Conservation (phyloP, 2,888 invertebrate species). For the Synanthedon tipuliformis region DNA sequence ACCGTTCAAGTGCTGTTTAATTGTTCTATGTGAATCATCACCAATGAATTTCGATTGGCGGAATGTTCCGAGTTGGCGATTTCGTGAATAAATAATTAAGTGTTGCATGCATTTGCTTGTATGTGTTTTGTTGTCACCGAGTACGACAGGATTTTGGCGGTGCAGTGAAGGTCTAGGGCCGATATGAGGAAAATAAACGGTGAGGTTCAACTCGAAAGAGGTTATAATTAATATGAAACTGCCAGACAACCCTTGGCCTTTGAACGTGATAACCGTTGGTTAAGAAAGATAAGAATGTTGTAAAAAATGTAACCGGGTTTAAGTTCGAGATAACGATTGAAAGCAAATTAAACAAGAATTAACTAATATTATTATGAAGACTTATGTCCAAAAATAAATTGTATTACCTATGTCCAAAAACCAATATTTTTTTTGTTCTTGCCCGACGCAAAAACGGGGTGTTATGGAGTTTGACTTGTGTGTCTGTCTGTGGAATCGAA, state of each 20-base stretch:
- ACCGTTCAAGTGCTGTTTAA: conserved; percentile 18
- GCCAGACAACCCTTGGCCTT: not conserved
- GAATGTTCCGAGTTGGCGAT: conserved; percentile 28
- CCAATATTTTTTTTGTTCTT: no score
- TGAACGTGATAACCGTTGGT: conserved; percentile 11
- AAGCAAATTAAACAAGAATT: conserved; percentile 3
- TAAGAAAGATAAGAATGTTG: conserved; percentile 26
- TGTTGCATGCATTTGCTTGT: conserved; percentile 34
- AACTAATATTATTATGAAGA: no score
- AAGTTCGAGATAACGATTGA: conserved; percentile 24
- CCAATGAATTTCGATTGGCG: conserved; percentile 16
- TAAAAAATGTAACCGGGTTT: conserved; percentile 30
- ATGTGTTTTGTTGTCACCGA: conserved; percentile 60
- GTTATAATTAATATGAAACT: not conserved
- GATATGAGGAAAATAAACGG: conserved; percentile 67
- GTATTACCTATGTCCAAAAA: no score
- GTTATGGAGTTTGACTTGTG: no score
- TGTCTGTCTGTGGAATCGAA: no score
- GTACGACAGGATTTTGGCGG: conserved; percentile 57
- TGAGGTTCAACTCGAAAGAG: conserved; percentile 21
- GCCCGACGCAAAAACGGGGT: no score
- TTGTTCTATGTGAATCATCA: conserved; percentile 18
- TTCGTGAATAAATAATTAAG: conserved; percentile 46
- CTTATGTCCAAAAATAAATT: no score
- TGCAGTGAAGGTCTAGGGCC: conserved; percentile 53